Conservation (phyloP, 2,797 vertebrate species). For the Margarornis squamiger region DNA sequence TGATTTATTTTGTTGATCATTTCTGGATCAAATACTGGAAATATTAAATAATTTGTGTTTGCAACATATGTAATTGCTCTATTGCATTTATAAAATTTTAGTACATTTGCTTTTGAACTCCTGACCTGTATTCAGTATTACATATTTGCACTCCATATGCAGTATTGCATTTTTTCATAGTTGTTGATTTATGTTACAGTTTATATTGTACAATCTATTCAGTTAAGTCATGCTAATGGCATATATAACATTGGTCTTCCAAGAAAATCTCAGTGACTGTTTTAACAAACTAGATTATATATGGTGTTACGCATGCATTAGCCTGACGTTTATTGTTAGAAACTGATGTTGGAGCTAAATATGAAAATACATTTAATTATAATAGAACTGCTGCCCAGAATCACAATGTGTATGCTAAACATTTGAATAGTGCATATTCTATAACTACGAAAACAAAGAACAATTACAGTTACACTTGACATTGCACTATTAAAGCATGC, state of each 20-base stretch:
- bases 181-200: not conserved
- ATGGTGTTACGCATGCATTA: not conserved
- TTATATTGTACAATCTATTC: not conserved
- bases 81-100: not conserved
- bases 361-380: not conserved
- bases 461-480: not conserved
- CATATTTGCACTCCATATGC: not conserved
- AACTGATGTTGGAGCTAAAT: not conserved
- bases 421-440: not conserved
- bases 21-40: not conserved
- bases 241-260: not conserved
- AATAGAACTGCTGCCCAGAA: not conserved
- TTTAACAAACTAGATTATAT: not conserved
- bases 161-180: not conserved
- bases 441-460: not conserved
- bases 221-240: not conserved
- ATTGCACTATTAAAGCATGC: not conserved
- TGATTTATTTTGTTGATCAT: not conserved
- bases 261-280: not conserved
- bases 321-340: not conserved
- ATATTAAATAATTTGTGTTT: constrained; percentile 11
- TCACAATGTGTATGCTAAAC: not conserved
- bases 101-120: constrained; percentile 26
- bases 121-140: not conserved
- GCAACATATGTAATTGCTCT: not conserved